Evolutionary conservation across 2,888 invertebrate species (phyloP).

Genomic region (Orthosia gothica): DNA sequence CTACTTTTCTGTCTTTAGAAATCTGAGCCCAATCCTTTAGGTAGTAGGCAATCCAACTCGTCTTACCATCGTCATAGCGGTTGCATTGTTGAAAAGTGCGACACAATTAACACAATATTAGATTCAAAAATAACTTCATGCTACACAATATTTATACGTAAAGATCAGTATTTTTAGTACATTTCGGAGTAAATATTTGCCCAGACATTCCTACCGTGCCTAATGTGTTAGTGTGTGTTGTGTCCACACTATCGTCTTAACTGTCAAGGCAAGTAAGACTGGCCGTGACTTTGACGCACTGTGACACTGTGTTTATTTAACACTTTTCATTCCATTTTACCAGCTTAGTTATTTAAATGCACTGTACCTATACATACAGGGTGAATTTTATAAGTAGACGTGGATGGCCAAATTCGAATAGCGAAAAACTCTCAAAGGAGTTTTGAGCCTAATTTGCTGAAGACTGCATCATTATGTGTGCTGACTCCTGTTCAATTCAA

Average conservation of each 20-base stretch:
- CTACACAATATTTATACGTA: background rate
- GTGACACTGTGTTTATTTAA: constrained; percentile 37
- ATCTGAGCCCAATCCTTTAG: background rate
- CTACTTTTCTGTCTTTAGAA: background rate
- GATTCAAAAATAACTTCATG: background rate
- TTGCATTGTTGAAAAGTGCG: background rate
- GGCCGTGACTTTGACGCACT: constrained; percentile 33
- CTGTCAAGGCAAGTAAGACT: constrained; percentile 42
- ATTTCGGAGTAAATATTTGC: constrained; percentile 35
- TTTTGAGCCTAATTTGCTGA: no score
- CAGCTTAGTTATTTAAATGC: background rate
- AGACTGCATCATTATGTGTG: background rate
- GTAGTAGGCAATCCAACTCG: background rate
- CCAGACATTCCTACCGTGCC: constrained; percentile 26
- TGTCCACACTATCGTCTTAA: constrained; percentile 30
- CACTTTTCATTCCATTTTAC: constrained; percentile 46
- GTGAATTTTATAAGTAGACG: no score
- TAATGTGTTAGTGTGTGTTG: constrained; percentile 16
- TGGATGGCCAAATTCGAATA: no score
- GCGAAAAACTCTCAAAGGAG: no score
- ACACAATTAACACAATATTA: background rate
- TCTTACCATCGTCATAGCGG: background rate
- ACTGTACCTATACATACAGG: background rate
- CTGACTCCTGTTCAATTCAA: background rate
- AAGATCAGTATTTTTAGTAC: constrained; percentile 18